phyloP scores from a whole-genome alignment of 2,888 invertebrate genomes.

The Pogonocherus hispidulus region DNA sequence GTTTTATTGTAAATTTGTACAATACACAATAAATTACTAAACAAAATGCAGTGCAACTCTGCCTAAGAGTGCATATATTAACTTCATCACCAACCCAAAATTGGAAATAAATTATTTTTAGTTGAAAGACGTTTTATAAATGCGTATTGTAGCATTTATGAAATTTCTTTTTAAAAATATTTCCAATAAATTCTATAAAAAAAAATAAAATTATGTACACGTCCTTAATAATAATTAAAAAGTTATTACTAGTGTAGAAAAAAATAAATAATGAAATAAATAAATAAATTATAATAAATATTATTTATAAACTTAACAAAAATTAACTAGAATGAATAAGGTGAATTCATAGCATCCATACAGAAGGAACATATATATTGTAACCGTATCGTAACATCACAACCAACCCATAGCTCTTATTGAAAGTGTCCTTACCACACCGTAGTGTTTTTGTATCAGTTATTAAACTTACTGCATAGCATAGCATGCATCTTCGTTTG shows the following conservation, averaged over 20 bases:
- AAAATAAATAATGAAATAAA: slow-evolving; percentile 34
- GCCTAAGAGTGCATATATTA: slow-evolving; percentile 4
- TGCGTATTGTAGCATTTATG: slow-evolving; percentile 43
- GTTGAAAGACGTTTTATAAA: slow-evolving; percentile 43
- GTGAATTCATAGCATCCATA: no score
- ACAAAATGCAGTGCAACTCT: not conserved
- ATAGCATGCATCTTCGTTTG: no score
- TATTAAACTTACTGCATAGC: no score
- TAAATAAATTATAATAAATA: slow-evolving; percentile 38
- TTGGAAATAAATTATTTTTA: slow-evolving; percentile 43
- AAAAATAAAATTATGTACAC: slow-evolving; percentile 41
- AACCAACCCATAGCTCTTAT: no score
- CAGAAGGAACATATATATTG: no score
- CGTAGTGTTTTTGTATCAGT: no score
- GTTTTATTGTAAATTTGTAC: slow-evolving; percentile 10
- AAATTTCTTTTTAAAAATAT: slow-evolving; percentile 48
- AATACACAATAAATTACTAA: slow-evolving; percentile 6
- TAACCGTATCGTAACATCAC: no score
- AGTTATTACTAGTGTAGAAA: slow-evolving; percentile 23
- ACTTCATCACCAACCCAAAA: slow-evolving; percentile 38
- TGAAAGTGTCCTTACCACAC: no score
- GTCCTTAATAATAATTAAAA: slow-evolving; percentile 33
- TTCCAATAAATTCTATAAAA: slow-evolving; percentile 40
- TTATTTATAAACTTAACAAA: slow-evolving; percentile 27
- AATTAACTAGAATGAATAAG: not conserved